Evolutionary conservation across 1,140 invertebrate species (phyloP).

Genomic region (Acromyrmex charruanus): DNA sequence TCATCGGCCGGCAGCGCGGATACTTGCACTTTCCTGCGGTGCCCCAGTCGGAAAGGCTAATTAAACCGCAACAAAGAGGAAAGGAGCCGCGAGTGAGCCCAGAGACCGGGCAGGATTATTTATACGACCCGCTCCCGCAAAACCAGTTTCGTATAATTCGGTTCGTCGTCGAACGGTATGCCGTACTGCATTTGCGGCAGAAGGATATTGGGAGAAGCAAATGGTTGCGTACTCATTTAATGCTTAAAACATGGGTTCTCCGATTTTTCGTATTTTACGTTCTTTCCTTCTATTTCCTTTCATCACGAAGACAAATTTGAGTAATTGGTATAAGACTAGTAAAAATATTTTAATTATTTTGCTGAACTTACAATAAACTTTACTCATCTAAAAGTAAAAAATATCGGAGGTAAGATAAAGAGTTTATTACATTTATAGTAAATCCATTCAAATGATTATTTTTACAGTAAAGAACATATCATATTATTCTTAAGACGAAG

Average conservation of each 20-base stretch:
- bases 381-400: too few relatives aligned
- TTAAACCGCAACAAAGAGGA: constrained; percentile 62
- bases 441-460: too few relatives aligned
- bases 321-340: too few relatives aligned
- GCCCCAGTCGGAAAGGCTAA: constrained; percentile 62
- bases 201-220: constrained; percentile 2
- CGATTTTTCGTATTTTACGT: background rate
- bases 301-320: background rate
- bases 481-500: too few relatives aligned
- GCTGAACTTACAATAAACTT: too few relatives aligned
- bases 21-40: constrained; percentile 61
- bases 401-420: too few relatives aligned
- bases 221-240: constrained; percentile 1
- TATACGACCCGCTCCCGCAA: constrained; percentile 49
- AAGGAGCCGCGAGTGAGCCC: constrained; percentile 28
- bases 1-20: constrained; percentile 46
- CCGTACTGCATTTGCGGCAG: background rate
- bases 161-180: constrained; percentile 51
- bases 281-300: background rate
- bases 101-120: constrained; percentile 48
- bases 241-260: background rate
- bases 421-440: too few relatives aligned
- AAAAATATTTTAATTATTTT: too few relatives aligned
- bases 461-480: too few relatives aligned
- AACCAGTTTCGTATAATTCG: constrained; percentile 72